Percentiles rank a stretch among this genome's conserved stretches.
These are phyloP conservation scores for Aspiorhynchus laticeps DNA, from an alignment of 2,113 vertebrate genomes.

Conservation along the genomic window DNA sequence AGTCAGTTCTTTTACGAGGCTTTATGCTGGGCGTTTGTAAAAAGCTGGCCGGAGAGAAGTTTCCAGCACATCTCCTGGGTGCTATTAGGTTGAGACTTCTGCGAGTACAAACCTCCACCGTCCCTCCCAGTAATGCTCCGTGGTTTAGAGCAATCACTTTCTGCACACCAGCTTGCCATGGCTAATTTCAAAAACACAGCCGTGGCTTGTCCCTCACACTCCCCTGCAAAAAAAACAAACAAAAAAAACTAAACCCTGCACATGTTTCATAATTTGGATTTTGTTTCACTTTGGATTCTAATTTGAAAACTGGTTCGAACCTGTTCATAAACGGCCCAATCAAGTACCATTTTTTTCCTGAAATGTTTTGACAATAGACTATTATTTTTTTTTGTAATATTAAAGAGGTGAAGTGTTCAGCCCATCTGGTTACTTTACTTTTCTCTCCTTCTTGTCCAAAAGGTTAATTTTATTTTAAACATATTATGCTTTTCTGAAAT, in stretches of 20 bases:
- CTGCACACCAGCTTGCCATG: slow-evolving; percentile 46
- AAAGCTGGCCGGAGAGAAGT: slow-evolving; percentile 67
- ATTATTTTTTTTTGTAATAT: neutral
- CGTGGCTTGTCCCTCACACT: slow-evolving; percentile 30
- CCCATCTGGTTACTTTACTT: slow-evolving; percentile 21
- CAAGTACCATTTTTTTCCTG: neutral
- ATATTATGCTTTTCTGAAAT: slow-evolving; percentile 73
- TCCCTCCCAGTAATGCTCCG: slow-evolving; percentile 25
- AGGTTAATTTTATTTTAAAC: slow-evolving; percentile 79
- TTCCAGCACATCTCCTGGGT: slow-evolving; percentile 65
- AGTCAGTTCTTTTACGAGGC: slow-evolving; percentile 56
- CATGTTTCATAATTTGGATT: neutral
- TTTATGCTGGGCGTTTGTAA: slow-evolving; percentile 61
- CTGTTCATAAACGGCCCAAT: neutral
- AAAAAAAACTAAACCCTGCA: slow-evolving; percentile 13
- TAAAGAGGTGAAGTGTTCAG: neutral
- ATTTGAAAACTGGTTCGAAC: slow-evolving; percentile 38
- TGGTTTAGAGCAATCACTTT: slow-evolving; percentile 31
- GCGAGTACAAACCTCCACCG: slow-evolving; percentile 39
- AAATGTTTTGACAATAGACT: neutral
- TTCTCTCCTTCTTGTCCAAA: slow-evolving; percentile 56
- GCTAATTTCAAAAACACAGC: slow-evolving; percentile 57
- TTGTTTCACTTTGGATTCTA: neutral
- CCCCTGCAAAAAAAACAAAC: neutral
- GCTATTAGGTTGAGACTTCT: slow-evolving; percentile 46